Conservation (phyloP, 1,140 invertebrate species). For the Arion vulgaris region DNA sequence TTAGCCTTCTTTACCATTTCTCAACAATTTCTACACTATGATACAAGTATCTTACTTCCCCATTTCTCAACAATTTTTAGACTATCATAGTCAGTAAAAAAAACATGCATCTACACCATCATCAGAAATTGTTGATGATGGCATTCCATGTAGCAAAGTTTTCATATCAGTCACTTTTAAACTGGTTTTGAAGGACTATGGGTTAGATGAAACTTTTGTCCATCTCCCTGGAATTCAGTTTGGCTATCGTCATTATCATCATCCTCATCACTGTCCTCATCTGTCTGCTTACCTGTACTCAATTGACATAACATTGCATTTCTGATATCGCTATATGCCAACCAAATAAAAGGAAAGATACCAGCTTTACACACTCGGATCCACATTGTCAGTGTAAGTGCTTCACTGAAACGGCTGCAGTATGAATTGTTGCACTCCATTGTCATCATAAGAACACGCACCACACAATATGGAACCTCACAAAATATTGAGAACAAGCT, state of each 20-base stretch:
- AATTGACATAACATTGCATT: conserved; percentile 42
- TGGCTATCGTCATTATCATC: conserved; percentile 24
- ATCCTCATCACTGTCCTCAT: conserved; percentile 24
- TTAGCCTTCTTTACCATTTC: too few species aligned
- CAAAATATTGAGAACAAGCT: conserved; percentile 43
- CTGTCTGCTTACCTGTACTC: conserved; percentile 14
- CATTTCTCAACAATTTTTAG: too few species aligned
- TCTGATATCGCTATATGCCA: conserved; percentile 47
- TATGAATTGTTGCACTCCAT: conserved; percentile 44
- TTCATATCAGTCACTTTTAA: background rate
- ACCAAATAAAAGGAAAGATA: conserved; percentile 48
- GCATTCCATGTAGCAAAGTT: too few species aligned
- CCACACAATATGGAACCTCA: conserved; percentile 50
- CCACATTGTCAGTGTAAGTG: conserved; percentile 42
- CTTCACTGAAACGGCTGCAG: conserved; percentile 43
- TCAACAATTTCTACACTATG: too few species aligned
- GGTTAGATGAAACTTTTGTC: conserved; percentile 12
- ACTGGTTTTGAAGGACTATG: background rate
- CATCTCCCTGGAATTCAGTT: conserved; percentile 11
- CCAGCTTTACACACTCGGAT: conserved; percentile 43
- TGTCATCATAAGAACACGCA: conserved; percentile 44
- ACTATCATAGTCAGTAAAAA: too few species aligned
- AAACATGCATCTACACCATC: too few species aligned
- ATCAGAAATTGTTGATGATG: too few species aligned
- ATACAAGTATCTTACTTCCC: too few species aligned